Evolutionary conservation across 2,888 invertebrate genomes (phyloP).

Genomic region (Limulus polyphemus): DNA sequence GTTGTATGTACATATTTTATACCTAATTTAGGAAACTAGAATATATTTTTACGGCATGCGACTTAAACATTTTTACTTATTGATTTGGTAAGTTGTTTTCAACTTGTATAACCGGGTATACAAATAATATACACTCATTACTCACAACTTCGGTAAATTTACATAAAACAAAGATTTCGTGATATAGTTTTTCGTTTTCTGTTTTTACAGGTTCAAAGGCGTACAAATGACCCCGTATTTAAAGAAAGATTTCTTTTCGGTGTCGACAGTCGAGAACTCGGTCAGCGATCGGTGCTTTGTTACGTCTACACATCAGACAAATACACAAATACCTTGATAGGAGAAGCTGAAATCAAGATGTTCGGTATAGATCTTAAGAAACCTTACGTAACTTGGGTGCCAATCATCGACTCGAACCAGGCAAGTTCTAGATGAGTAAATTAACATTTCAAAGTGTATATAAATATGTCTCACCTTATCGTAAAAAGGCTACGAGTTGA

Average conservation of each 20-base stretch:
- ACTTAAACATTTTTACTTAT: no score
- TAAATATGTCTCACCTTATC: no score
- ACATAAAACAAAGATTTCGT: neutral
- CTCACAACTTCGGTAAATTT: neutral
- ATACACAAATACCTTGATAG: conserved; percentile 49
- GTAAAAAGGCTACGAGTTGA: no score
- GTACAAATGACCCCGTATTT: conserved; percentile 56
- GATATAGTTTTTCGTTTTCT: conserved; percentile 1
- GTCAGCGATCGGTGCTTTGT: conserved; percentile 49
- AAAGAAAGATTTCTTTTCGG: conserved; percentile 60
- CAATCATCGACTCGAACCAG: conserved; percentile 58
- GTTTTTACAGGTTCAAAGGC: conserved; percentile 46
- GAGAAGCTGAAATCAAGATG: conserved; percentile 55
- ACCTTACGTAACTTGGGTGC: conserved; percentile 64
- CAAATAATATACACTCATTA: neutral
- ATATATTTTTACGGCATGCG: no score
- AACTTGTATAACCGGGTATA: no score
- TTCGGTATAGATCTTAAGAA: conserved; percentile 50
- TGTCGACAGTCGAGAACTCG: conserved; percentile 48
- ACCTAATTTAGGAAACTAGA: no score
- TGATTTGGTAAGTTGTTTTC: no score
- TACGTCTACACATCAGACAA: conserved; percentile 54
- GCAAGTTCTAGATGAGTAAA: conserved; percentile 35
- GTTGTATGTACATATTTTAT: no score
- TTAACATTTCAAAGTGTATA: no score